Conservation (phyloP, 2,113 vertebrate genomes). For the Progne subis region DNA sequence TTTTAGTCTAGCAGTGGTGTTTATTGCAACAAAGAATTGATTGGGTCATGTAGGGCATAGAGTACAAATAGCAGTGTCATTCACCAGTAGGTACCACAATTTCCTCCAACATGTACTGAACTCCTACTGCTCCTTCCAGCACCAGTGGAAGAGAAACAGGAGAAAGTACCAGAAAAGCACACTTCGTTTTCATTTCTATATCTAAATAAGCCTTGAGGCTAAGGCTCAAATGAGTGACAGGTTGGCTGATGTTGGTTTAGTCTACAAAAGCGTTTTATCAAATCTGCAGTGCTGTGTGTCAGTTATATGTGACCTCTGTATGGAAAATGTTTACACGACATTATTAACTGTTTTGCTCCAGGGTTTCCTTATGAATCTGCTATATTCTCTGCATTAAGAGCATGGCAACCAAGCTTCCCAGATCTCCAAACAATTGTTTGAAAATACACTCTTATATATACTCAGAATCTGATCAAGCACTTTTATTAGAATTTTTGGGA, state of each 20-base stretch:
- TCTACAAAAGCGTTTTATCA: constrained; percentile 82
- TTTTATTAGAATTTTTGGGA: background rate
- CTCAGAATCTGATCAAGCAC: background rate
- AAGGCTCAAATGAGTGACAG: constrained; percentile 81
- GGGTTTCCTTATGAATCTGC: constrained; percentile 69
- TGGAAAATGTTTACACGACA: constrained; percentile 83
- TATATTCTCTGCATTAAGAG: constrained; percentile 15
- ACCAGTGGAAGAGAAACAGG: constrained; percentile 51
- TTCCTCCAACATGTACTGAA: constrained; percentile 63
- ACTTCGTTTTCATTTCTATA: constrained; percentile 71
- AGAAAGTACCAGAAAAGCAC: constrained; percentile 45
- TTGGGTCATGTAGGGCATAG: constrained; percentile 69
- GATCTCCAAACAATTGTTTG: background rate
- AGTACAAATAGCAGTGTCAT: constrained; percentile 74
- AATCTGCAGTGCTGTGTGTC: constrained; percentile 76
- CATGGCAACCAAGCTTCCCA: background rate
- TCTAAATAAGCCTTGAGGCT: constrained; percentile 78
- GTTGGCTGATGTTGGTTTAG: constrained; percentile 76
- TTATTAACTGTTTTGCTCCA: constrained; percentile 81
- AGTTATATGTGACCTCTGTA: constrained; percentile 79
- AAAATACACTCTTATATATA: background rate
- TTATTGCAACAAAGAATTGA: constrained; percentile 69
- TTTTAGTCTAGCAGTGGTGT: constrained; percentile 57
- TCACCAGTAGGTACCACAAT: constrained; percentile 71
- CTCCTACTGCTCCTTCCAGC: constrained; percentile 59